Evolutionary conservation across 2,113 vertebrate species (phyloP).

Genomic region (Phrynosoma platyrhinos): DNA sequence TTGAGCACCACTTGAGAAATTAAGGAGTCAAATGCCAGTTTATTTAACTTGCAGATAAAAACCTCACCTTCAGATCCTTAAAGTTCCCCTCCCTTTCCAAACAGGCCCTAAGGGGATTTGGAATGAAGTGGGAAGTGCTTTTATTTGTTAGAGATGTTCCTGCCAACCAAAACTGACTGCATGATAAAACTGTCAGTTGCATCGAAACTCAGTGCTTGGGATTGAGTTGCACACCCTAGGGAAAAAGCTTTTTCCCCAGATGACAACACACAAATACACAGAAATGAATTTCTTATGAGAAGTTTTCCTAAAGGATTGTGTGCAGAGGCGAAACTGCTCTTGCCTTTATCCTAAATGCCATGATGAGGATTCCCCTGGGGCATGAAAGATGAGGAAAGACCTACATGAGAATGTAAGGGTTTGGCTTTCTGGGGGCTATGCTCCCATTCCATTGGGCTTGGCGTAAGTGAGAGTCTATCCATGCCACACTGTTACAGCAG

Average conservation of each 20-base stretch:
- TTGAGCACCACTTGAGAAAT: background rate
- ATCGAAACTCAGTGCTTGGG: background rate
- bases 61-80: background rate
- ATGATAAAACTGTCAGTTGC: conserved; percentile 22
- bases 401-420: no score
- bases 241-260: conserved; percentile 8
- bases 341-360: background rate
- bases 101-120: conserved; percentile 10
- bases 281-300: background rate
- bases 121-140: background rate
- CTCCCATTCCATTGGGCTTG: background rate
- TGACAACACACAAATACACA: background rate
- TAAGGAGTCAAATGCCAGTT: background rate
- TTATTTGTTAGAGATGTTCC: background rate
- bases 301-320: background rate
- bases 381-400: background rate
- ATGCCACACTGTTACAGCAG: no score
- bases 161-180: conserved; percentile 38
- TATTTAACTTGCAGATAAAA: background rate
- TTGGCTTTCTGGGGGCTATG: background rate
- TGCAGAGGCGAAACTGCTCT: background rate
- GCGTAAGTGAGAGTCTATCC: background rate
- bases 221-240: conserved; percentile 12
- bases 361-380: background rate
- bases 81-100: conserved; percentile 14